Base-by-base conservation (phyloP, 2,888 invertebrate genomes). In the Cordilura impudica region DNA sequence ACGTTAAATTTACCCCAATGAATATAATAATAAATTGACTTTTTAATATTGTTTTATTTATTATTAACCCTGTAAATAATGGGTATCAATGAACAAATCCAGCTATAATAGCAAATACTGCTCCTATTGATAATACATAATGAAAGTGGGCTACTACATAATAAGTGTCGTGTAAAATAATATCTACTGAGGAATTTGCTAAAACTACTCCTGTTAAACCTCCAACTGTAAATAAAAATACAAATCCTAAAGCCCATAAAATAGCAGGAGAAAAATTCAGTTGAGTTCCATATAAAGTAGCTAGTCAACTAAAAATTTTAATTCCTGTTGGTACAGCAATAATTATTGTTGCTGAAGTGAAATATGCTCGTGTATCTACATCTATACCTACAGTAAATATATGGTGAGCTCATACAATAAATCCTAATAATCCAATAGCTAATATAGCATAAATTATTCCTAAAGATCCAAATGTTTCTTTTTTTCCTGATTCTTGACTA, bases 381-480 rank as follows among this genome's bases (percentile, higher is more conserved):
- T 95, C 95, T 92, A 96, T 93, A 0, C 95, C 95, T 35, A 95
- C 93, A 2, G 95, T 95, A 90, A 95, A 96, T 92, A 96, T 96
- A 88, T 96, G 95, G 88, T 96, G 95, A 7, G 95, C 94, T 92
- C 95, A 95, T 0, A 96, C 95, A 90, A 96, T 92, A 92, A 95
- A 96, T 83, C 95, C 95, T 91, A 96, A 89, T 86, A 95, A 88
- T 14, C 95, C 95, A 93, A 96, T 96, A 75, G 94, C 92, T 90
- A 94, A 83, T 92, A 95, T 95, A n/a, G 95, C 95, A 91, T 95
- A 95, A 91, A 95, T 71, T 61, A 71, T 93, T 10, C 94, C 94
- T 90, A 95, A 83, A 1, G 90, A 86, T 0, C 94, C 94, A 90
- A 95, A 95, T 2, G 93, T 92, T 92, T 93, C 93, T 84, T 93